These are phyloP conservation scores for Galemys pyrenaicus DNA, from an alignment of 2,113 vertebrate species.

Conservation along the genomic window DNA sequence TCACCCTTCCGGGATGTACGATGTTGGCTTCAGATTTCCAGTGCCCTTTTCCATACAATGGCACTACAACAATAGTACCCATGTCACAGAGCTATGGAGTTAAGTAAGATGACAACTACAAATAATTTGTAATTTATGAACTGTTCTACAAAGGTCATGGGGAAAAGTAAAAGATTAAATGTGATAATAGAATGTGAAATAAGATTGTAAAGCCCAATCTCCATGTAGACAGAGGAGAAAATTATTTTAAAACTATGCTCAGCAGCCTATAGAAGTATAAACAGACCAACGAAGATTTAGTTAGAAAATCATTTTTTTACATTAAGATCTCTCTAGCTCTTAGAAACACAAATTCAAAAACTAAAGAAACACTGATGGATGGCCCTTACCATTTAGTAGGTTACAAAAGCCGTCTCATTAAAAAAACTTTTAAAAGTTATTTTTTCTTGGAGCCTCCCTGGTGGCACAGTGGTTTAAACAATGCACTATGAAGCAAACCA, in stretches of 20 bases:
- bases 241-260: slow-evolving; percentile 1
- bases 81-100: background rate
- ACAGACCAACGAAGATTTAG: background rate
- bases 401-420: background rate
- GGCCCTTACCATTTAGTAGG: background rate
- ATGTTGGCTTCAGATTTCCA: background rate
- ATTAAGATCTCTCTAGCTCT: background rate
- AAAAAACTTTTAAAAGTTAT: background rate
- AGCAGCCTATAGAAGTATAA: background rate
- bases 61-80: background rate
- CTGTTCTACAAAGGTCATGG: background rate
- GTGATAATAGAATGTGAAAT: background rate
- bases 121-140: background rate
- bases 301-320: background rate
- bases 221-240: background rate
- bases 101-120: background rate
- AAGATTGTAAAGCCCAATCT: background rate
- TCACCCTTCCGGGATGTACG: background rate
- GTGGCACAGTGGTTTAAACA: too few relatives aligned
- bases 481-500: too few relatives aligned
- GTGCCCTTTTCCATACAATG: background rate
- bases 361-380: background rate
- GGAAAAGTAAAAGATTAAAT: background rate
- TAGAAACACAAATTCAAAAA: slow-evolving; percentile 1
- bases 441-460: too few relatives aligned